These are phyloP conservation scores for Aulostomus chinensis DNA, from an alignment of 2,797 vertebrate species.

Conservation along the genomic window DNA sequence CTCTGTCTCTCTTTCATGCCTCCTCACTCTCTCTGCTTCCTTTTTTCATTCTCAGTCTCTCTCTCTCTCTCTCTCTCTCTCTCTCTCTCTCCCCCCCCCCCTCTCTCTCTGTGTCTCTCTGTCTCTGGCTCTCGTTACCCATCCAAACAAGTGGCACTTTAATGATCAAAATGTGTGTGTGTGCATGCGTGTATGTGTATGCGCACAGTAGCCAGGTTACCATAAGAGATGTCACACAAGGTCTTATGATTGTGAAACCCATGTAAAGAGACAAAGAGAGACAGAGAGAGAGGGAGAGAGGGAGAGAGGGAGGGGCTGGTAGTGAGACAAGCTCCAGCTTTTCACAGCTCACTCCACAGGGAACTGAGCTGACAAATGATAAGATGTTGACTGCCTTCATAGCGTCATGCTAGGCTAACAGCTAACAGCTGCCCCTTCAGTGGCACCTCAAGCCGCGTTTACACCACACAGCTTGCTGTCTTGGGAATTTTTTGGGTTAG, in stretches of 20 bases:
- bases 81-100: slow-evolving; percentile 54
- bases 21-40: slow-evolving; percentile 22
- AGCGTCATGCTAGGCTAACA: slow-evolving; percentile 45
- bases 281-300: slow-evolving; percentile 18
- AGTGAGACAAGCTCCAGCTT: slow-evolving; percentile 57
- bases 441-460: slow-evolving; percentile 42
- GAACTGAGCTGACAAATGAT: slow-evolving; percentile 53
- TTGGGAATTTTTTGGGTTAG: too few relatives aligned
- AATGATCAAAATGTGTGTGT: slow-evolving; percentile 63
- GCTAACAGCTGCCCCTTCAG: slow-evolving; percentile 37
- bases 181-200: slow-evolving; percentile 21
- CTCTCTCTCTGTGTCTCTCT: slow-evolving; percentile 52
- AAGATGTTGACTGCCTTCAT: slow-evolving; percentile 38
- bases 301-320: slow-evolving; percentile 14
- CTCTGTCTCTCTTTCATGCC: slow-evolving; percentile 48
- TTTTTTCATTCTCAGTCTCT: slow-evolving; percentile 30
- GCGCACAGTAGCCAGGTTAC: slow-evolving; percentile 68
- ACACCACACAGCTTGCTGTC: too few relatives aligned
- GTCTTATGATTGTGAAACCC: slow-evolving; percentile 68
- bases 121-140: slow-evolving; percentile 58
- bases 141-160: slow-evolving; percentile 58
- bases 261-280: slow-evolving; percentile 55
- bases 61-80: slow-evolving; percentile 39
- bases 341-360: slow-evolving; percentile 50
- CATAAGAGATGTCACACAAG: slow-evolving; percentile 66